Evolutionary conservation across 2,888 invertebrate species (phyloP), one percentile per base, ranked within the genome.

Genomic region (Hydraecia micacea): DNA sequence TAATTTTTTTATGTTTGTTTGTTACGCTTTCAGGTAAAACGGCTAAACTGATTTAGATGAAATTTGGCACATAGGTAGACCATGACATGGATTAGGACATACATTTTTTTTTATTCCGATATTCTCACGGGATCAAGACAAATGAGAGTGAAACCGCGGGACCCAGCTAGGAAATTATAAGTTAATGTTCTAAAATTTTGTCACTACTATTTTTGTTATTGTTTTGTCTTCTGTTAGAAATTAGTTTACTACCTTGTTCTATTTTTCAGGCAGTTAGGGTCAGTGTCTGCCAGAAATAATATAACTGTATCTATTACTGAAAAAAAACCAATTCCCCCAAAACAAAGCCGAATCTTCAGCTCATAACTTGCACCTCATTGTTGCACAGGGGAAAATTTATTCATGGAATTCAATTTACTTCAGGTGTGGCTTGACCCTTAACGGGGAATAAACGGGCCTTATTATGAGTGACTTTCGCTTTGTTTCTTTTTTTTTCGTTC

Each of bases 371-470:
- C 58, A 69, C 82, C 82, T 67, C 78, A 87, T 82, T 84, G 86
- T 90, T 90, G 88, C 89, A 87, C 88, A 80, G 79, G 81, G 90
- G 89, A 90, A 94, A 95, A 95, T 95, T 95, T 95, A 95, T 95
- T 95, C 95, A 95, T 95, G 94, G 95, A 95, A 95, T 95, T 95
- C 95, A 95, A 95, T 95, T 95, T 94, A 94, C 94, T 95, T 91
- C 95, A 95, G 95, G 95, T 95, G 95, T 94, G 95, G 93, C 92
- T 93, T 94, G 95, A 95, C 95, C 95, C 95, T 95, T 95, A 95
- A 93, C 95, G 92, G 93, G 91, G 94, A 94, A 95, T 95, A 95
- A 95, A 94, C 94, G 93, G 91, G 91, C 91, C 92, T 93, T 94
- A 95, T 95, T 95, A 94, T 91, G 91, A 91, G 90, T 90, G 93